These are phyloP conservation scores for Poecilus cupreus DNA, from an alignment of 2,888 invertebrate species.

Conservation along the genomic window DNA sequence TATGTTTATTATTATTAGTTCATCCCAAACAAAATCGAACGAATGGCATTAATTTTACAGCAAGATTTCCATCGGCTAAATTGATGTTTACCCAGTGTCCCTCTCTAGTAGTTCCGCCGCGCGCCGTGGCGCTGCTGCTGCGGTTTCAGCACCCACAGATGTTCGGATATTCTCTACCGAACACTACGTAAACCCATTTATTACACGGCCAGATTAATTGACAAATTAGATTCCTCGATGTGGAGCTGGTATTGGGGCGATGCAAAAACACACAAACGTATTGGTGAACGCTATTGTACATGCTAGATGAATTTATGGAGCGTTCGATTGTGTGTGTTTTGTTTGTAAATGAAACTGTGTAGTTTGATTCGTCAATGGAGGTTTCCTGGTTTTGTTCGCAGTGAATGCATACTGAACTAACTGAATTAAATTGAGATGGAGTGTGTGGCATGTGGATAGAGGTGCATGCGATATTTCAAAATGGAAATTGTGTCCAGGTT, in stretches of 20 bases:
- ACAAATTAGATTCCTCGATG: conserved; percentile 17
- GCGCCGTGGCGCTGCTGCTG: not conserved
- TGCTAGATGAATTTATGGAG: conserved; percentile 22
- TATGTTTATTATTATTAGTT: no score
- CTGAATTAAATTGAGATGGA: not conserved
- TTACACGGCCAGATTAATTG: conserved; percentile 23
- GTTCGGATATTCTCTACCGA: no score
- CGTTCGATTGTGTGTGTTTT: conserved; percentile 8
- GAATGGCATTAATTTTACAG: not conserved
- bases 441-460: not conserved
- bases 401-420: not conserved
- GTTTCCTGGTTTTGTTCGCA: not conserved
- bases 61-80: not conserved
- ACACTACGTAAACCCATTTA: not conserved
- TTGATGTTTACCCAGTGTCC: not conserved
- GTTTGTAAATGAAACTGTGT: conserved; percentile 30
- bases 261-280: not conserved
- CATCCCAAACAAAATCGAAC: no score
- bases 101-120: not conserved
- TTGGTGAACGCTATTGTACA: not conserved
- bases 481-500: no score
- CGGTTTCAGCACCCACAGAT: not conserved
- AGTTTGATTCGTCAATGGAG: not conserved
- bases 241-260: not conserved
- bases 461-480: not conserved